Percentiles rank a stretch among this genome's conserved stretches.
Conservation (phyloP, 2,888 invertebrate genomes). For the Sinelater perroti region DNA sequence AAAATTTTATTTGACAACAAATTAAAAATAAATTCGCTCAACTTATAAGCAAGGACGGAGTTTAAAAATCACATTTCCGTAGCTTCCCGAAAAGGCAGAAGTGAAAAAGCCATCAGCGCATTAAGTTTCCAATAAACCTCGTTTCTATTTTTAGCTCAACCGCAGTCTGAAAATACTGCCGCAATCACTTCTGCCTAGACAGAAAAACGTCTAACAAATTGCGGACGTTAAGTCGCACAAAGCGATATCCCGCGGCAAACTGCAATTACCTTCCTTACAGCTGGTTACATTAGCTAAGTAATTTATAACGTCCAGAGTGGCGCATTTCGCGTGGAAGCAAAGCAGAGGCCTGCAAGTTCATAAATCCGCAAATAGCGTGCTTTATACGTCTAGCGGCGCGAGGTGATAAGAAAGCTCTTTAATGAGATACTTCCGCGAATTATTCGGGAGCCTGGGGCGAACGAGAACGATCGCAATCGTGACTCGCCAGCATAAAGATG, state of each 20-base stretch:
- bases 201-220: background rate
- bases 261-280: background rate
- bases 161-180: background rate
- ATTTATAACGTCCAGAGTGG: background rate
- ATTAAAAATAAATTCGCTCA: too few relatives aligned
- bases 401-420: background rate
- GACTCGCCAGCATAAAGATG: background rate
- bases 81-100: too few relatives aligned
- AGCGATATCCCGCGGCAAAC: background rate
- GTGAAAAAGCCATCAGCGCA: background rate
- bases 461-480: background rate
- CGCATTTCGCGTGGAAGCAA: background rate
- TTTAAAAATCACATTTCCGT: too few relatives aligned
- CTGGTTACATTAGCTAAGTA: background rate
- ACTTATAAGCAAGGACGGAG: too few relatives aligned
- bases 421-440: too few relatives aligned
- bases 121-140: background rate
- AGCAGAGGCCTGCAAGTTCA: background rate
- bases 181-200: too few relatives aligned
- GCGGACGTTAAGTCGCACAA: background rate
- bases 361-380: background rate
- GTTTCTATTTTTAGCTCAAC: conserved; percentile 1
- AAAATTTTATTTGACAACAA: too few relatives aligned
- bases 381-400: background rate
- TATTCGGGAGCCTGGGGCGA: too few relatives aligned